Evolutionary conservation across 1,140 invertebrate species (phyloP).

Genomic region (Drosophila subpulchrella): DNA sequence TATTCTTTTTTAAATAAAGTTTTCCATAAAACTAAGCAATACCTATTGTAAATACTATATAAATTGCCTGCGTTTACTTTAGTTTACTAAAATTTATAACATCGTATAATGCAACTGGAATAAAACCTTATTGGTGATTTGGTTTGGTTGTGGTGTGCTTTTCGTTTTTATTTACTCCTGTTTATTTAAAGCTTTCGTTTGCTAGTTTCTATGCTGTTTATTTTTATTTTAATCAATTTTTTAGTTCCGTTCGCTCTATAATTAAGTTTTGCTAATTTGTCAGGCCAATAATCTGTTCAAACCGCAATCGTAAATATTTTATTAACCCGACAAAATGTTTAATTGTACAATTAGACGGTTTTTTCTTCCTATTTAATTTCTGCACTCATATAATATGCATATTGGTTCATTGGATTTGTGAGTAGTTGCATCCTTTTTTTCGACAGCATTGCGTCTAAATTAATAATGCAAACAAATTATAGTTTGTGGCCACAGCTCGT

Average conservation of each 20-base stretch:
- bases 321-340: slow-evolving; percentile 78
- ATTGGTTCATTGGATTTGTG: slow-evolving; percentile 60
- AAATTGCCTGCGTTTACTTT: slow-evolving; percentile 56
- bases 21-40: slow-evolving; percentile 62
- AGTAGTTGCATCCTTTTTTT: slow-evolving; percentile 35
- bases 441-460: slow-evolving; percentile 55
- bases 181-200: slow-evolving; percentile 32
- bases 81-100: slow-evolving; percentile 19
- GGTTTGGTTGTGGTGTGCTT: slow-evolving; percentile 53
- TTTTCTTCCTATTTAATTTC: slow-evolving; percentile 27
- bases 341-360: slow-evolving; percentile 72
- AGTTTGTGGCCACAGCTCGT: slow-evolving; percentile 51
- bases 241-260: slow-evolving; percentile 33
- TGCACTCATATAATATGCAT: slow-evolving; percentile 37
- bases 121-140: slow-evolving; percentile 27
- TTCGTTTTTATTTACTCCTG: slow-evolving; percentile 10
- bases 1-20: slow-evolving; percentile 73
- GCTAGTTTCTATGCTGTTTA: slow-evolving; percentile 4
- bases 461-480: slow-evolving; percentile 78
- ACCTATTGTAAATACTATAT: slow-evolving; percentile 31
- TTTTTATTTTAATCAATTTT: slow-evolving; percentile 25
- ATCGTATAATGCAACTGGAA: slow-evolving; percentile 15
- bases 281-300: slow-evolving; percentile 61
- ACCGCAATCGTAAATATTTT: slow-evolving; percentile 76
- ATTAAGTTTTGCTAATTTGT: slow-evolving; percentile 77